These are phyloP conservation scores for Sylvia atricapilla DNA, from an alignment of 2,113 vertebrate species.

Conservation along the genomic window DNA sequence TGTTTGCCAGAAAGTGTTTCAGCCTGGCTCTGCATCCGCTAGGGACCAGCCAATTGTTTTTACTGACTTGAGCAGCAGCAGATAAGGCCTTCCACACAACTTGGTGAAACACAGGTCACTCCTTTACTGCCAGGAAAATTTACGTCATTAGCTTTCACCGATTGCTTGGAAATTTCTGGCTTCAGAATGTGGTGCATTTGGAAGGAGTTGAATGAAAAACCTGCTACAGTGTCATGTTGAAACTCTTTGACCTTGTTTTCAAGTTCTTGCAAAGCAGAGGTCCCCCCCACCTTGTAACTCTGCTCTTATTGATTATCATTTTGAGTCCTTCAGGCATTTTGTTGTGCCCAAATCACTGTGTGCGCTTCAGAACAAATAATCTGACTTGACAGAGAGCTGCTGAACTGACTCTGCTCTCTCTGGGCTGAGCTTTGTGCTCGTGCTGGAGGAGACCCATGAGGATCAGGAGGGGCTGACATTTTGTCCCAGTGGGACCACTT, in stretches of 20 bases:
- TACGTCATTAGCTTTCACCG: neutral
- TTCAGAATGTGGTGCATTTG: neutral
- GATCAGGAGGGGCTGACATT: neutral
- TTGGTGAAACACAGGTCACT: neutral
- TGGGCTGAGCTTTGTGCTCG: neutral
- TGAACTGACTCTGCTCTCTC: neutral
- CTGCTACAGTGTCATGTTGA: neutral
- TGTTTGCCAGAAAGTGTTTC: neutral
- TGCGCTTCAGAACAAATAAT: conserved; percentile 5
- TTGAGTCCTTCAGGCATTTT: neutral
- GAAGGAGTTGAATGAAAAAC: neutral
- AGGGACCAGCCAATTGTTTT: neutral
- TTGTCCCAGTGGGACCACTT: neutral
- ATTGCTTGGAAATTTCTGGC: neutral
- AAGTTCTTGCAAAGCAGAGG: neutral
- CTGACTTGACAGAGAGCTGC: conserved; percentile 9
- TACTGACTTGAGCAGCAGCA: neutral
- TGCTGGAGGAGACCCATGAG: neutral
- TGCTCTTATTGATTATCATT: conserved; percentile 16
- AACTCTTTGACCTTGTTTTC: conserved; percentile 19
- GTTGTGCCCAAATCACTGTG: neutral
- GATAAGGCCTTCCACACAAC: neutral
- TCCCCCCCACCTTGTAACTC: neutral
- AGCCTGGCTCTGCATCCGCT: neutral
- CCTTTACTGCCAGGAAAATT: neutral